phyloP scores from a whole-genome alignment of 2,888 invertebrate genomes.

The Nematopogon swammerdamellus region DNA sequence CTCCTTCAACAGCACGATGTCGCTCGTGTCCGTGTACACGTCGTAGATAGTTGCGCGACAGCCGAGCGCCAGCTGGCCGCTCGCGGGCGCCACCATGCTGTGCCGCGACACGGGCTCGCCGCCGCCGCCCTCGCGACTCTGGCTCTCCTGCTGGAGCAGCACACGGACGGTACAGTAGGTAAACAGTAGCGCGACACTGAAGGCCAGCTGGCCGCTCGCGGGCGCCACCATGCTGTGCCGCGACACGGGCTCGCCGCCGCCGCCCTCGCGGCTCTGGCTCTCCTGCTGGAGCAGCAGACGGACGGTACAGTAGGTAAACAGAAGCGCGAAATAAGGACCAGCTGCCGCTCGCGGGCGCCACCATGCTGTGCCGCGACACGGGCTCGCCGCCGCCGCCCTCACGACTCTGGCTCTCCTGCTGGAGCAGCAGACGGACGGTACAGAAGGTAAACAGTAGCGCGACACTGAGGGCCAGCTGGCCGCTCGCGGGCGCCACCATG shows the following conservation, averaged over 20 bases:
- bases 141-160: background rate
- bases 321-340: conserved; percentile 58
- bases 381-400: background rate
- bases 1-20: conserved; percentile 49
- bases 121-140: background rate
- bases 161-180: conserved; percentile 12
- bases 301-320: conserved; percentile 27
- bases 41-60: conserved; percentile 60
- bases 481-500: conserved; percentile 32
- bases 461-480: conserved; percentile 55
- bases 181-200: conserved; percentile 60
- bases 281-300: background rate
- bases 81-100: conserved; percentile 32
- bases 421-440: background rate
- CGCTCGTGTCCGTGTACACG: conserved; percentile 55
- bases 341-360: conserved; percentile 39
- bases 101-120: conserved; percentile 20
- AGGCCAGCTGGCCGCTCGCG: conserved; percentile 41
- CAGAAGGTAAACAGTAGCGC: conserved; percentile 46
- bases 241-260: background rate
- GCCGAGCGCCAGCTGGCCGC: conserved; percentile 49
- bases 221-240: conserved; percentile 40
- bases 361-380: conserved; percentile 30
- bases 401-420: background rate
- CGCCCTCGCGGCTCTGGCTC: background rate